These are phyloP conservation scores for Darevskia nairensis DNA, from an alignment of 2,797 vertebrate species.

Conservation along the genomic window DNA sequence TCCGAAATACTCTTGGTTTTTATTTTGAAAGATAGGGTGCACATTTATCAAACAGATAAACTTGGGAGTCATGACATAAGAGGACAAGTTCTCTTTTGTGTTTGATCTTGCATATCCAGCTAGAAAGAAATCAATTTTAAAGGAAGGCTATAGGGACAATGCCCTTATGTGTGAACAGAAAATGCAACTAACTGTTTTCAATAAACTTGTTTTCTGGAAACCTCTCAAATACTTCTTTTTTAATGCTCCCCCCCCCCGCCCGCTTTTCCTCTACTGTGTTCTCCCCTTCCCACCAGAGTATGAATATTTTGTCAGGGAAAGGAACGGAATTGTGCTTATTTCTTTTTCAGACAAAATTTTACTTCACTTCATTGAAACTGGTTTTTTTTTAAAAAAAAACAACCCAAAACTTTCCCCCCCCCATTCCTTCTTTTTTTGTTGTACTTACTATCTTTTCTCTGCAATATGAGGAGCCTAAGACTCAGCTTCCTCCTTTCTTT, in stretches of 20 bases:
- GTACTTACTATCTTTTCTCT: neutral
- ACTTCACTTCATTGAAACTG: conserved; percentile 22
- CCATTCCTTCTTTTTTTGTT: neutral
- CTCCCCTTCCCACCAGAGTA: neutral
- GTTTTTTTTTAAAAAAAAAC: neutral
- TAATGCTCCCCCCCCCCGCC: neutral
- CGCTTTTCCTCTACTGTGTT: fast-evolving
- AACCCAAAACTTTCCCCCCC: no score
- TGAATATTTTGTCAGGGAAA: neutral
- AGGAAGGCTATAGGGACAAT: fast-evolving
- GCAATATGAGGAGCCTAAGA: neutral
- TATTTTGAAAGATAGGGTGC: no score
- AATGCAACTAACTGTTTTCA: conserved; percentile 16
- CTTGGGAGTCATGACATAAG: no score
- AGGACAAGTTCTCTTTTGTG: neutral
- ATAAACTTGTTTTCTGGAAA: conserved; percentile 7
- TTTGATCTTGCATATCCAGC: neutral
- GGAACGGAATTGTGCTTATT: neutral
- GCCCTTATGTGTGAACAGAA: neutral
- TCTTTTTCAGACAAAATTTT: neutral
- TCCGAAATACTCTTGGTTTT: no score
- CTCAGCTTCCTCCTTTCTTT: neutral
- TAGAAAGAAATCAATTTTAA: fast-evolving
- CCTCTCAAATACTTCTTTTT: neutral
- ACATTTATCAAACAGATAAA: no score